These are phyloP conservation scores for Mormyrus lacerda DNA, from an alignment of 2,113 vertebrate genomes.

Conservation along the genomic window DNA sequence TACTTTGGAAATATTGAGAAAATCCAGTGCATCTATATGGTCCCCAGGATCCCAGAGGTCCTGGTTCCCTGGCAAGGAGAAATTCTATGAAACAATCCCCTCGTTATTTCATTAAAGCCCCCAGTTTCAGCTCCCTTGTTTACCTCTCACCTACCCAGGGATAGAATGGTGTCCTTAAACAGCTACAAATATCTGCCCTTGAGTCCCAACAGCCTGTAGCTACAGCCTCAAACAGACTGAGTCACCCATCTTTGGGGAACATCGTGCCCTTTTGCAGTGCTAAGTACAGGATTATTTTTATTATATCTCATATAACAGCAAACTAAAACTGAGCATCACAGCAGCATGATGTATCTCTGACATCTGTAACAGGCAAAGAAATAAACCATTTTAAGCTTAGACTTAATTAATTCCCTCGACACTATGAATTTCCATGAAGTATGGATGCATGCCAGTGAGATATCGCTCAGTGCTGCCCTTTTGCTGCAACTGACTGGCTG, in stretches of 20 bases:
- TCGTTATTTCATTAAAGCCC: neutral
- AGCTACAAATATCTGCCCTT: constrained; percentile 1
- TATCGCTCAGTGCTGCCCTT: neutral
- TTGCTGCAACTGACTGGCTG: neutral
- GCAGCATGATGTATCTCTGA: neutral
- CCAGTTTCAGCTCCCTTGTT: neutral
- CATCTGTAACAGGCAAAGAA: neutral
- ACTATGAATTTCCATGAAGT: neutral
- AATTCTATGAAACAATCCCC: neutral
- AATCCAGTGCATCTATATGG: neutral
- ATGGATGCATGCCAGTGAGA: neutral
- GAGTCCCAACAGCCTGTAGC: neutral
- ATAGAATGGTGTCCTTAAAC: neutral
- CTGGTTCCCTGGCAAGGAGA: neutral
- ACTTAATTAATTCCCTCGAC: neutral
- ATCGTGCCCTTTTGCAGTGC: neutral
- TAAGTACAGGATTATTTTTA: neutral
- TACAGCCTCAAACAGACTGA: neutral
- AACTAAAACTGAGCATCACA: neutral
- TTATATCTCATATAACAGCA: neutral
- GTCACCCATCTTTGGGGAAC: neutral
- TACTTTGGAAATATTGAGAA: neutral
- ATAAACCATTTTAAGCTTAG: neutral
- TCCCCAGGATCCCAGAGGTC: neutral
- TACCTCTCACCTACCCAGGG: neutral